A percentile compares a stretch with the other conserved stretches of the same genome.
Evolutionary conservation across 2,113 vertebrate genomes (phyloP).

Genomic region (Polyodon spathula): DNA sequence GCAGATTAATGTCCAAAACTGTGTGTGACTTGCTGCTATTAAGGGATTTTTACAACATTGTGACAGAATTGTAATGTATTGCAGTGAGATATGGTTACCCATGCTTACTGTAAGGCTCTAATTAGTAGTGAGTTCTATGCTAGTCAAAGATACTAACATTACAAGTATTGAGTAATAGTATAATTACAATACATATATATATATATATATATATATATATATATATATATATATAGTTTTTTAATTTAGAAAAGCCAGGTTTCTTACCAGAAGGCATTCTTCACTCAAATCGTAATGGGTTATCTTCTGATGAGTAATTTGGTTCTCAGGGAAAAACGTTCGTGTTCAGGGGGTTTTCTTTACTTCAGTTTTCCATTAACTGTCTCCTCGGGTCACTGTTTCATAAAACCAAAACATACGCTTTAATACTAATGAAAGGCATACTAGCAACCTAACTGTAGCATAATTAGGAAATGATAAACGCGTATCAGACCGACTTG

Average conservation of each 20-base stretch:
- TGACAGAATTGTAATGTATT: no score
- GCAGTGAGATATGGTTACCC: no score
- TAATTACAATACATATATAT: no score
- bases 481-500: constrained; percentile 1
- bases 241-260: neutral
- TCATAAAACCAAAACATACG: neutral
- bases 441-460: neutral
- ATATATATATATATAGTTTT: neutral
- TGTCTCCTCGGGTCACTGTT: constrained; percentile 15
- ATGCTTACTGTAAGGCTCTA: no score
- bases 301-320: constrained; percentile 22
- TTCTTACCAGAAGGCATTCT: constrained; percentile 49
- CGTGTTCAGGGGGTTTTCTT: neutral
- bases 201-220: no score
- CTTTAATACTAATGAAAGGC: neutral
- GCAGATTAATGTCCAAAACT: no score
- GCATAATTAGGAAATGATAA: neutral
- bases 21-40: no score
- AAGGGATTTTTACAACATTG: no score
- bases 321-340: constrained; percentile 21
- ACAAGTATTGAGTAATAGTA: no score
- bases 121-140: no score
- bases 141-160: no score
- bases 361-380: constrained; percentile 18
- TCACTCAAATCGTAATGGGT: constrained; percentile 28